Base-by-base conservation (phyloP, 1,140 invertebrate species). In the Papilio glaucus region DNA sequence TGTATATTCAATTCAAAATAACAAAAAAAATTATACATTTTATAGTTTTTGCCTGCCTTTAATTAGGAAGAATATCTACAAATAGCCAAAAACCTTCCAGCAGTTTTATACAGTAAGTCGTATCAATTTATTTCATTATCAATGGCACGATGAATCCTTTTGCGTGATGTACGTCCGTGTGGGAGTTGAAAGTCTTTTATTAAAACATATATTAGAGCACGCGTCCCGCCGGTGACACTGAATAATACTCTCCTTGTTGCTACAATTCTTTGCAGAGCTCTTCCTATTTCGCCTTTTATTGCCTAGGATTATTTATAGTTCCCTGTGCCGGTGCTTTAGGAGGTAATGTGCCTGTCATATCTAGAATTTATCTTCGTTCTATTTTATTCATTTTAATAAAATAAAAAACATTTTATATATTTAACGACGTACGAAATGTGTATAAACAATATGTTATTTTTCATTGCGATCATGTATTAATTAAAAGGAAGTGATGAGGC, bases 151-250 rank as follows among this genome's bases (percentile, higher is more conserved):
- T 73, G 84, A 82, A 82, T 82, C 81, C 81, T 79, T 82, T 73
- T 77, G 45, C 69, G 83, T 88, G 87, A 89, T 85, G 76, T 86
- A 90, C 84, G 85, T 80, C 83, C 84, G 80, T 81, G 82, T 75
- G 82, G 79, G 83, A 87, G 85, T 89, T 88, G 88, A 85, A 89
- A 88, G 86, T 87, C 85, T 92, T 92, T 91, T 92, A 92, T 92
- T 91, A 92, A 92, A 91, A 85, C 90, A 91, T 92, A 92, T 91
- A 92, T 92, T 91, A 91, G 80, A 75, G 68, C 79, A 86, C 88
- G 84, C 89, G 88, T 84, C 86, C 83, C 83, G 90, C 79, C 77
- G 63, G 75, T 87, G 90, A 92, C 90, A 90, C 84, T 89, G 90
- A 92, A 91, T 90, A 91, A 91, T 91, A 90, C 79, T 80, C 86